Percentiles rank a stretch among this genome's conserved stretches.
These are phyloP conservation scores for Chondrilla cf. caribensis DNA, from an alignment of 37 sponge, comb jelly and placozoan genomes.

Conservation along the genomic window DNA sequence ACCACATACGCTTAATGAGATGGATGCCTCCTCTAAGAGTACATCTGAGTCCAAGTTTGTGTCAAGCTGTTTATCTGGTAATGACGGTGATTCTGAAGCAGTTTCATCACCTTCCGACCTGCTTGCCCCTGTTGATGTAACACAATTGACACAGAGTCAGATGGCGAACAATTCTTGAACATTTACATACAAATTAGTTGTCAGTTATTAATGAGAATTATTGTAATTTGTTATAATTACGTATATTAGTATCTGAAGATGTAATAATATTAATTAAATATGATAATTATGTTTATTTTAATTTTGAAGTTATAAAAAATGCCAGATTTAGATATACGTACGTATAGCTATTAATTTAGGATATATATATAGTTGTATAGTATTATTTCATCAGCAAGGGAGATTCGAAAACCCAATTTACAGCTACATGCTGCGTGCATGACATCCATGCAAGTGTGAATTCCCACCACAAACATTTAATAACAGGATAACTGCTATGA, in stretches of 20 bases:
- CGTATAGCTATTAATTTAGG: too few relatives aligned
- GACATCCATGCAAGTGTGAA: too few relatives aligned
- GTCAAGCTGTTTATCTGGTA: not conserved
- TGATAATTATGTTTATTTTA: not conserved
- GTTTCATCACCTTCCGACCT: slow-evolving; percentile 14
- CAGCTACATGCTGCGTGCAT: too few relatives aligned
- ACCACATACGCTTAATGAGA: not conserved
- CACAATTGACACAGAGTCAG: not conserved
- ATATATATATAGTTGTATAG: too few relatives aligned
- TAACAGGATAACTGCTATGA: too few relatives aligned
- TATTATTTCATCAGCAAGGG: too few relatives aligned
- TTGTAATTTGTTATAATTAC: not conserved
- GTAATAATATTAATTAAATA: not conserved
- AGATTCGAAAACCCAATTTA: too few relatives aligned
- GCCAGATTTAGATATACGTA: not conserved
- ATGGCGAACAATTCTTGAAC: not conserved
- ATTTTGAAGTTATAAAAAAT: not conserved
- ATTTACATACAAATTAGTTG: not conserved
- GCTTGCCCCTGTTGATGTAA: slow-evolving; percentile 14
- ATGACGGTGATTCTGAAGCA: not conserved
- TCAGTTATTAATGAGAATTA: not conserved
- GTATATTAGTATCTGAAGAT: not conserved
- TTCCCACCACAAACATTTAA: too few relatives aligned
- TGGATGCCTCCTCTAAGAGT: not conserved
- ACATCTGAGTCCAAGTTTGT: not conserved